Percentiles rank a stretch among this genome's conserved stretches.
These are phyloP conservation scores for Caenorhabditis elegans DNA, from an alignment of 1,140 invertebrate species.

Conservation along the genomic window DNA sequence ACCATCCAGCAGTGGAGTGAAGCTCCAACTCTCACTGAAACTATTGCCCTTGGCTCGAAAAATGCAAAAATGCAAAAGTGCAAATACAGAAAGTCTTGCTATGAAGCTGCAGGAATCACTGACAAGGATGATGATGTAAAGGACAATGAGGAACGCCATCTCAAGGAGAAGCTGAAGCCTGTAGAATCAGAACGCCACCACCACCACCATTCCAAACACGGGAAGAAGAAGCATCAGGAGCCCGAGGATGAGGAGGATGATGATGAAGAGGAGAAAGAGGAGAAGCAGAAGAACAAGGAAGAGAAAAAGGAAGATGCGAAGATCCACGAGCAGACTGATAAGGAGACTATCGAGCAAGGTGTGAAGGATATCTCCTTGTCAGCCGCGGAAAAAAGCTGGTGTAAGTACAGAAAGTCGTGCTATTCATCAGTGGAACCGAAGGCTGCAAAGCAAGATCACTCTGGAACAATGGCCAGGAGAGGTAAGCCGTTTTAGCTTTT, in stretches of 20 bases:
- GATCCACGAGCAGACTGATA: neutral
- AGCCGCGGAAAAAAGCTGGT: neutral
- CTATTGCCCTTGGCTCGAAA: neutral
- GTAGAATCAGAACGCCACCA: neutral
- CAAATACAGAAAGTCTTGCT: conserved; percentile 50
- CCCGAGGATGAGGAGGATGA: neutral
- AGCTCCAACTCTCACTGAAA: neutral
- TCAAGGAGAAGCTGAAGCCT: neutral
- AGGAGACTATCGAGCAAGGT: neutral
- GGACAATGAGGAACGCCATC: neutral
- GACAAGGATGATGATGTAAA: neutral
- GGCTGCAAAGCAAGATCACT: conserved; percentile 27
- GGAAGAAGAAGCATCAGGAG: neutral
- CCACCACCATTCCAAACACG: neutral
- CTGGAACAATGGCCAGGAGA: conserved; percentile 17
- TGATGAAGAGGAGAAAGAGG: neutral
- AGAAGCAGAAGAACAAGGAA: conserved; percentile 30
- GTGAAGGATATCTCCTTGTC: neutral
- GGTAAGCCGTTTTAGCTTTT: no score
- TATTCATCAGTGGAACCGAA: conserved; percentile 36
- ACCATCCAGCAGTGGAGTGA: conserved; percentile 24
- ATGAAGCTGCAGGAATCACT: conserved; percentile 24
- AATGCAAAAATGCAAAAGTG: conserved; percentile 35
- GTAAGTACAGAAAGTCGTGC: conserved; percentile 26
- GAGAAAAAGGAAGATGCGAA: conserved; percentile 7